Evolutionary conservation across 92 coral and sea anemone species (phyloP), one percentile per base, ranked within the genome.

Genomic region (Zoanthus solanderi): DNA sequence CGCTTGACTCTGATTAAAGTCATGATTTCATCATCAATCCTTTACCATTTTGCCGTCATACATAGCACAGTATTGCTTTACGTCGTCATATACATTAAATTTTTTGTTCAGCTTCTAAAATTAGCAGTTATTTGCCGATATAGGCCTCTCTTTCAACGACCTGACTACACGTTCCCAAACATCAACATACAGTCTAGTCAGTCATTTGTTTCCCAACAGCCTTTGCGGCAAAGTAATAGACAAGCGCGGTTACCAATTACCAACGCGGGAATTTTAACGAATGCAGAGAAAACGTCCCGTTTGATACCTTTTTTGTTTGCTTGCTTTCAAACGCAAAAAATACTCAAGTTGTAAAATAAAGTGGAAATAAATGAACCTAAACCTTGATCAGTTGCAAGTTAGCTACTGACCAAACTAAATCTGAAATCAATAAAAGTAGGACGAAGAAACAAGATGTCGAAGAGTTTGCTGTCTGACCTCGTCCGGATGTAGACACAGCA

Each of bases 111-210:
- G 28, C 63, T 66, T 45, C 61, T 81, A 67, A 81, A 81, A 81
- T 66, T 81, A 81, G 85, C 75, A 37, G 85, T 63, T 61, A 80
- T 61, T 80, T 63, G 6, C 73, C 65, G 85, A 67, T 66, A 81
- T 66, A 67, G 85, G 76, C 75, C 75, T 67, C 85, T 68, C 47
- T 44, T 48, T 67, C 44, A 1, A 23, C 75, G 47, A 65, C 85
- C 61, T 81, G 71, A 81, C 85, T 81, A 81, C 85, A 65, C 63
- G 42, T 45, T 81, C 85, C 75, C 85, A 81, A 81, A 81, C 85
- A 81, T 81, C 85, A 81, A 81, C 85, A 81, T 52, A 69, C 16
- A 13, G 82, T 56, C 44, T 9, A 13, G 82, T 56, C 44, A 30
- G 42, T 48, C 50, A 60, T 30, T 28, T 65, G 14, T 81, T 46